Base-by-base conservation (phyloP, 2,888 invertebrate genomes). In the Xestia sexstrigata region DNA sequence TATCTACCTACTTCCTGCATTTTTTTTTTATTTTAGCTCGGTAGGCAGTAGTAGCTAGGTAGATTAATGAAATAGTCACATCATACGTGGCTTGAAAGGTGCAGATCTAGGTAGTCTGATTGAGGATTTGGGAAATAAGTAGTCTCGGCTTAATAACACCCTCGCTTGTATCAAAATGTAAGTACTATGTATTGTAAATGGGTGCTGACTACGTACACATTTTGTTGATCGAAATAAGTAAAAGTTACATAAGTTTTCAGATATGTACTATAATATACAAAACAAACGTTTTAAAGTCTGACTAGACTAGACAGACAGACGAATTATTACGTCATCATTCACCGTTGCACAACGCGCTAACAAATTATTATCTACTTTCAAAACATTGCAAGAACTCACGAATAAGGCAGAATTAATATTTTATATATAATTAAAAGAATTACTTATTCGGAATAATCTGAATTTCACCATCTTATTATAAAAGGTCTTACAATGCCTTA, bases 301-400 rank as follows among this genome's bases (percentile, higher is more conserved):
- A 85, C 79, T 82, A 80, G 77, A 79, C 84, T 77, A 76, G 80
- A 65, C 83, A 76, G 80, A 65, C 82, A 85, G 76, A 73, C 58
- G 71, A 62, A 88, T 87, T 84, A 85, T 91, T 91, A 87, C 89
- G 85, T 81, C 88, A 87, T 79, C 35, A 63, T 78, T 79, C 65
- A 66, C 60, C 70, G 82, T 92, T 92, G 86, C 90, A 87, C 88
- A 92, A 90, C 86, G 74, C 60, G 55, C 71, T 72, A 84, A 88
- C 85, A 90, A 89, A 88, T 87, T 78, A 55, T 62, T 73, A 84
- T 74, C 82, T 85, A 77, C 85, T 87, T 88, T 85, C 87, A 85
- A 89, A 89, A 86, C 78, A 85, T 89, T 90, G 90, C 90, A 79
- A 85, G 82, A 88, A 86, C 80, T 80, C 81, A 84, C 76, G 49